These are phyloP conservation scores for Masticophis lateralis DNA, from an alignment of 2,797 vertebrate species.

Conservation along the genomic window DNA sequence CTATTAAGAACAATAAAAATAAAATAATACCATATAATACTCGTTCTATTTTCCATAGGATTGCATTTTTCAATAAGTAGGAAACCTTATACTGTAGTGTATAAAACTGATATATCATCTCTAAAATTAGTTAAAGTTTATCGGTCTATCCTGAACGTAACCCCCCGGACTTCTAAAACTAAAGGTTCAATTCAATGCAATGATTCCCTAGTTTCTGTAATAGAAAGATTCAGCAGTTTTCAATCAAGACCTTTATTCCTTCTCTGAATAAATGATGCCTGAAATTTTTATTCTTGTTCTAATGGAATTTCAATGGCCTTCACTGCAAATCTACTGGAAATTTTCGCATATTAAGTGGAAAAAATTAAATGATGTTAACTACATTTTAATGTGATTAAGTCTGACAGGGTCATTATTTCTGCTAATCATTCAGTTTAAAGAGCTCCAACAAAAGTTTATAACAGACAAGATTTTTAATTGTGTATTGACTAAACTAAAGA, in stretches of 20 bases:
- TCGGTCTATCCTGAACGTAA: conserved; percentile 55
- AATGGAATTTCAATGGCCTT: conserved; percentile 99
- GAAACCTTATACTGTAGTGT: background rate
- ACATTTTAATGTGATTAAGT: conserved; percentile 99
- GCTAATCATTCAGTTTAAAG: conserved; percentile 99
- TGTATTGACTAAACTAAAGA: conserved; percentile 53
- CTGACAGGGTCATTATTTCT: conserved; percentile 99
- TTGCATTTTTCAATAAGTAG: background rate
- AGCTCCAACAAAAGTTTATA: conserved; percentile 88
- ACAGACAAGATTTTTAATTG: conserved; percentile 74
- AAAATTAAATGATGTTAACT: conserved; percentile 99
- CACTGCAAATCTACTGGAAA: conserved; percentile 99
- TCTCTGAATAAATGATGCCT: conserved; percentile 99
- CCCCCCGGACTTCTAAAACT: conserved; percentile 52
- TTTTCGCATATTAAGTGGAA: conserved; percentile 99
- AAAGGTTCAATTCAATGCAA: conserved; percentile 75
- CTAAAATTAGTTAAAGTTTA: conserved; percentile 41
- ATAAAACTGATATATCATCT: conserved; percentile 13
- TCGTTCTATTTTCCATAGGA: background rate
- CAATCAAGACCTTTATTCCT: conserved; percentile 87
- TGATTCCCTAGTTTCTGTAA: conserved; percentile 90
- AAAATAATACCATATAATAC: background rate
- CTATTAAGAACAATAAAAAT: background rate
- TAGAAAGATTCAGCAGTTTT: conserved; percentile 98
- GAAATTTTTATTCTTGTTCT: conserved; percentile 99